Evolutionary conservation across 2,113 vertebrate genomes (phyloP).

Genomic region (Neoarius graeffei): DNA sequence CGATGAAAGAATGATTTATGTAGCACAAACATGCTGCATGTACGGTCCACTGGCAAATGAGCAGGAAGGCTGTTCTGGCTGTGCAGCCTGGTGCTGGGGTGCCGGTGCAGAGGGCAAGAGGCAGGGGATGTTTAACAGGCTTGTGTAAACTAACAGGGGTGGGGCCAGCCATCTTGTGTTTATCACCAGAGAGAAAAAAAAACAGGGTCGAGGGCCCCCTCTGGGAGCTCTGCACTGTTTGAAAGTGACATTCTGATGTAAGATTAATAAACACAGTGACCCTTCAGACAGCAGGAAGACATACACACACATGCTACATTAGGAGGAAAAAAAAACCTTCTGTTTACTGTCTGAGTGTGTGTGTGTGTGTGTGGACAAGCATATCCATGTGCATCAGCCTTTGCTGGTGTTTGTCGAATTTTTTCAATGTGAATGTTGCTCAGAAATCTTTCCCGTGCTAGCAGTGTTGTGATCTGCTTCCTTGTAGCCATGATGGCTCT

Average conservation of each 20-base stretch:
- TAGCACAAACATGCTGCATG: slow-evolving; percentile 47
- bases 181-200: slow-evolving; percentile 44
- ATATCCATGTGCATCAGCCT: neutral
- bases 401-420: slow-evolving; percentile 22
- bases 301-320: slow-evolving; percentile 10
- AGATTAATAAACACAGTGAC: slow-evolving; percentile 56
- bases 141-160: slow-evolving; percentile 57
- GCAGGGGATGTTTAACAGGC: slow-evolving; percentile 54
- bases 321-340: slow-evolving; percentile 14
- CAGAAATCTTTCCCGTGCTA: neutral
- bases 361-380: neutral
- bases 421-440: neutral
- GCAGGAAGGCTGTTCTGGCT: slow-evolving; percentile 50
- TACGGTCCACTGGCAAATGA: slow-evolving; percentile 34
- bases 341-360: slow-evolving; percentile 31
- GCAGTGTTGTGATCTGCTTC: neutral
- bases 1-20: slow-evolving; percentile 64
- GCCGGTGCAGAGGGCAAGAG: slow-evolving; percentile 38
- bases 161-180: slow-evolving; percentile 55
- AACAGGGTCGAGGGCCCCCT: slow-evolving; percentile 40
- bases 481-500: neutral
- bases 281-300: slow-evolving; percentile 29
- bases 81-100: slow-evolving; percentile 33
- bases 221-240: slow-evolving; percentile 43
- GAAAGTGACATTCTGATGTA: slow-evolving; percentile 48